Base-by-base conservation (phyloP, 2,888 invertebrate species). In the Arenicola marina region DNA sequence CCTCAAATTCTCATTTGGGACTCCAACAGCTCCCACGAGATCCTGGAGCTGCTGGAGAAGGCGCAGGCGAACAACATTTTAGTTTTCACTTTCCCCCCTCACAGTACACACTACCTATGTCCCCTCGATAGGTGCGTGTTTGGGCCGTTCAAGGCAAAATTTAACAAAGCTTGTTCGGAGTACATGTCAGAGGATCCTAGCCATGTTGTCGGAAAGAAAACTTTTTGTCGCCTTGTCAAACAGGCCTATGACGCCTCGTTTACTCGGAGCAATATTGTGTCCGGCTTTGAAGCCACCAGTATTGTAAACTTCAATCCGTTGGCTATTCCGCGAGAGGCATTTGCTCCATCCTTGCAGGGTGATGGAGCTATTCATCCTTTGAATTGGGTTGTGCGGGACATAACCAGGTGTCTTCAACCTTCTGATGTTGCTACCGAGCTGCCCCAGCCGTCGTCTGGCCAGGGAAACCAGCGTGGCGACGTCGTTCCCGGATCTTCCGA, bases 1-100 rank as follows among this genome's bases (percentile, higher is more conserved):
- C 72, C 75, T 1, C 73, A 71, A 38, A 61, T 75, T 1, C 56
- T 72, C 0, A 64, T 74, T 31, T 48, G 73, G 28, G 74, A 74
- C 51, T 68, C 68, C 11, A 68, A 73, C 55, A 55, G 62, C 4
- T 69, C 67, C 1, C 71, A 73, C 55, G 70, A 71, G 62, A 63
- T 60, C 1, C 55, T 69, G 3, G 66, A 59, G 0, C 59, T 72
- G 18, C 44, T 73, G 4, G 68, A 70, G 46, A 29, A 57, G 43
- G 70, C 71, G 2, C 61, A 56, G 18, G 53, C 63, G 21, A 59
- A 72, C 29, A 48, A 56, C 3, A 65, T 65, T 11, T 21, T 44
- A 4, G 26, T 62, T 15, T 31, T 65, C 18, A 56, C 65, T 7
- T 43, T 65, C 11, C 65, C 65, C 15, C 55, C 62, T 2, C 62